phyloP scores from a whole-genome alignment of 2,888 invertebrate species.

The Himalopsyche tibetana region DNA sequence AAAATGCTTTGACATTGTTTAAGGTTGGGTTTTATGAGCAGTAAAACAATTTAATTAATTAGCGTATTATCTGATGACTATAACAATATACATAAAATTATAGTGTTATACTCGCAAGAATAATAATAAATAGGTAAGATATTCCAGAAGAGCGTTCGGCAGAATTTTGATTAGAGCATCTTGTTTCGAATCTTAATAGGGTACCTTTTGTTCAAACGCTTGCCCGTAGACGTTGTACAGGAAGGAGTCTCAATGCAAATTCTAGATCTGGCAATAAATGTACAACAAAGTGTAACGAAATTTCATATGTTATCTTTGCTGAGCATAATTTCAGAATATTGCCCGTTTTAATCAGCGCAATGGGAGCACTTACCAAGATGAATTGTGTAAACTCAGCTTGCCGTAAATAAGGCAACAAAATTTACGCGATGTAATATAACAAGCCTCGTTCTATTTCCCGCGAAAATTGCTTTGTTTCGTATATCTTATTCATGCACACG shows the following conservation, averaged over 20 bases:
- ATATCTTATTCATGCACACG: conserved; percentile 61
- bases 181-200: conserved; percentile 30
- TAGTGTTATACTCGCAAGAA: background rate
- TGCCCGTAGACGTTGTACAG: conserved; percentile 22
- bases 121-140: conserved; percentile 29
- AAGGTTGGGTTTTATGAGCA: background rate
- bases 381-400: conserved; percentile 52
- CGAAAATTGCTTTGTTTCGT: conserved; percentile 61
- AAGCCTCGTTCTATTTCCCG: conserved; percentile 48
- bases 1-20: too few relatives aligned
- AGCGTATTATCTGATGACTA: background rate
- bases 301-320: conserved; percentile 45
- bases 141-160: conserved; percentile 4
- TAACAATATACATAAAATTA: conserved; percentile 9
- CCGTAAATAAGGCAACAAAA: conserved; percentile 57
- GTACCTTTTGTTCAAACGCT: conserved; percentile 15
- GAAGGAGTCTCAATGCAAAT: conserved; percentile 26
- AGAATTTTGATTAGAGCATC: conserved; percentile 34
- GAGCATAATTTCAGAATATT: conserved; percentile 49
- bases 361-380: conserved; percentile 59
- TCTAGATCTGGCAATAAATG: conserved; percentile 31
- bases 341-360: conserved; percentile 60
- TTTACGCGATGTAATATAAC: conserved; percentile 56
- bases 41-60: background rate
- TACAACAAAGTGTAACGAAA: conserved; percentile 42